Base-by-base conservation (phyloP, 2,888 invertebrate genomes). In the Parnassius glacialis region DNA sequence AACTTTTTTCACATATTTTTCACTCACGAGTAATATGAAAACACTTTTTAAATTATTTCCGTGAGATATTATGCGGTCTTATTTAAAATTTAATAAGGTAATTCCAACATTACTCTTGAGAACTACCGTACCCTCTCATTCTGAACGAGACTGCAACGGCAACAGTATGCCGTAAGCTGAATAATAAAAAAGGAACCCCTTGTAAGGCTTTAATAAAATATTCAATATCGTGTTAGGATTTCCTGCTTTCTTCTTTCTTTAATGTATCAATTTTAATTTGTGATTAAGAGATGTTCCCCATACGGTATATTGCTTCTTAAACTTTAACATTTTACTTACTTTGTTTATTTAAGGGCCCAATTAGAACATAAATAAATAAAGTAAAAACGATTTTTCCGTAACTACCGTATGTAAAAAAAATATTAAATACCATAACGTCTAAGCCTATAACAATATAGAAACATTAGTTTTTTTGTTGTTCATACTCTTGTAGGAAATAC, bases 171-270 rank as follows among this genome's bases (percentile, higher is more conserved):
- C 44, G 53, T 57, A 53, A 50, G 42, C 47, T 62, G 48, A 62
- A 62, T 62, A 62, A 57, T 62, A 48, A 57, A 61, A 53, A 52
- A n/a, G 48, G 34, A 48, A 57, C n/a, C 52, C 13, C 34, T 62
- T 53, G 52, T 42, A 57, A 48, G 34, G 43, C 53, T 52, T 57
- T 48, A 53, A 57, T 62, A 50, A 57, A 61, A 61, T 57, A 57
- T 61, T 61, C 43, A 52, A 13, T 7, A 9, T n/a, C n/a, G 52
- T 47, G 16, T 56, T 52, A 57, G 44, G 43, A 51, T 54, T 48
- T 53, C 47, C 45, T 34, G 2, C 43, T 11, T 3, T 45, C 44
- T 47, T 55, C 9, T 10, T 13, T 11, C 1, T 43, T 42, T 43
- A 16, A 42, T 13, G n/a, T 52, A n/a, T 10, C 10, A 9, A 43